These are phyloP conservation scores for Myotis davidii DNA, from an alignment of 2,113 vertebrate genomes.

Conservation along the genomic window DNA sequence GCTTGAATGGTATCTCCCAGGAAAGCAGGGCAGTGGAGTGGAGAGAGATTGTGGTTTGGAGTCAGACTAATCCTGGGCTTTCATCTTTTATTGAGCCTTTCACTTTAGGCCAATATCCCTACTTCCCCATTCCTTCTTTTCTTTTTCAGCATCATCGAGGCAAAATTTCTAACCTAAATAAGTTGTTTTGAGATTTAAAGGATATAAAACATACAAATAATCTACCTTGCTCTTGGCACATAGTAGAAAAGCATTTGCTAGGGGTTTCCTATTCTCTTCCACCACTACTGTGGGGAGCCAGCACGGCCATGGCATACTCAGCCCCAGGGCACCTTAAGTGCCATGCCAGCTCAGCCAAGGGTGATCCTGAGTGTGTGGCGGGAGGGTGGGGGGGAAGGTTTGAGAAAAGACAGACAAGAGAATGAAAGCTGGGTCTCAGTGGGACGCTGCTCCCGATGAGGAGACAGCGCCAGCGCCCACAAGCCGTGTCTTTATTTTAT, in stretches of 20 bases:
- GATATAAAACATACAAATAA: neutral
- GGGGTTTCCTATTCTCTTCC: neutral
- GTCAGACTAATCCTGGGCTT: neutral
- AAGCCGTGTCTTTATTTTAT: too few species aligned
- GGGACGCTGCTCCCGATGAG: too few species aligned
- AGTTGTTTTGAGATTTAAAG: neutral
- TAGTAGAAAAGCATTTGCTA: neutral
- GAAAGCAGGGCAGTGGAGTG: neutral
- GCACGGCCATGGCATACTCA: too few species aligned
- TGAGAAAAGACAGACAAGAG: too few species aligned
- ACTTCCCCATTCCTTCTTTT: neutral
- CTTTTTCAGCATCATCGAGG: neutral
- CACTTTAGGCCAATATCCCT: neutral
- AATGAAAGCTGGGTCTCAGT: too few species aligned
- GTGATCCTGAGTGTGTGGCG: too few species aligned
- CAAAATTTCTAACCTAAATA: constrained; percentile 5
- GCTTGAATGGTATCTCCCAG: neutral
- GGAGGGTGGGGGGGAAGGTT: too few species aligned
- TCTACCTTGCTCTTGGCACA: neutral
- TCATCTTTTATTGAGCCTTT: neutral
- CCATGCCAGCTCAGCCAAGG: too few species aligned
- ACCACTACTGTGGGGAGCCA: neutral
- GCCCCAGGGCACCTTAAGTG: too few species aligned
- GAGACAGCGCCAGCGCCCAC: too few species aligned
- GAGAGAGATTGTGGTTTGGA: neutral